Evolutionary conservation across 2,113 vertebrate species (phyloP).

Genomic region (Odobenus rosmarus): DNA sequence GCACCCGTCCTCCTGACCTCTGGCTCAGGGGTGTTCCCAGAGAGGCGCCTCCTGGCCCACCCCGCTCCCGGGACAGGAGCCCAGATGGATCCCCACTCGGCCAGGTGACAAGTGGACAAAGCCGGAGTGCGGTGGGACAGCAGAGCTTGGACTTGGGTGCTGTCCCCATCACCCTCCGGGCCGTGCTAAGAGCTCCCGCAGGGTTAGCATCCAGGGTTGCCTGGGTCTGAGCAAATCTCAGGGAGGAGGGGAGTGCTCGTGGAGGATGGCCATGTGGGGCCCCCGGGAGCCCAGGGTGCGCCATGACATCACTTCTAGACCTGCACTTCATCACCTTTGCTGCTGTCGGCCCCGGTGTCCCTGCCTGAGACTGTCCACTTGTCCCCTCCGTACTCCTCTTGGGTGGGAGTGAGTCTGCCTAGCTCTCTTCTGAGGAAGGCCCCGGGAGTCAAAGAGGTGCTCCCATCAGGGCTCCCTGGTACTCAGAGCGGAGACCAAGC

Average conservation of each 20-base stretch:
- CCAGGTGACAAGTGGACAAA: neutral
- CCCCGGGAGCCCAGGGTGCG: neutral
- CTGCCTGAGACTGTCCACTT: neutral
- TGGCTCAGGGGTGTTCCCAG: neutral
- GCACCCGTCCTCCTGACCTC: neutral
- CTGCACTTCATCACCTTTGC: neutral
- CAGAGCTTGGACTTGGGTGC: fast-evolving
- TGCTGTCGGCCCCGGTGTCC: neutral
- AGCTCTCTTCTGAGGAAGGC: neutral
- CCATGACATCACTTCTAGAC: fast-evolving
- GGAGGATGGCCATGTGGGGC: neutral
- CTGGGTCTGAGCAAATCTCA: neutral
- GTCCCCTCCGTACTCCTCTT: neutral
- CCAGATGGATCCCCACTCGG: neutral
- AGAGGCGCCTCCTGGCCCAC: neutral
- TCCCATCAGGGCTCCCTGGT: too few species aligned
- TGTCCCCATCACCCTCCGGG: fast-evolving
- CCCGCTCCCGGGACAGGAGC: neutral
- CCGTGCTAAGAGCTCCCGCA: neutral
- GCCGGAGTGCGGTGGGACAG: neutral
- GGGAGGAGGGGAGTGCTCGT: fast-evolving
- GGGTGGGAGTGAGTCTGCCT: neutral
- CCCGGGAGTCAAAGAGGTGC: neutral
- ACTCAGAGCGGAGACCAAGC: neutral
- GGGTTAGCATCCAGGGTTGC: neutral